Base-by-base conservation (phyloP, 2,113 vertebrate species). In the Trachemys scripta region DNA sequence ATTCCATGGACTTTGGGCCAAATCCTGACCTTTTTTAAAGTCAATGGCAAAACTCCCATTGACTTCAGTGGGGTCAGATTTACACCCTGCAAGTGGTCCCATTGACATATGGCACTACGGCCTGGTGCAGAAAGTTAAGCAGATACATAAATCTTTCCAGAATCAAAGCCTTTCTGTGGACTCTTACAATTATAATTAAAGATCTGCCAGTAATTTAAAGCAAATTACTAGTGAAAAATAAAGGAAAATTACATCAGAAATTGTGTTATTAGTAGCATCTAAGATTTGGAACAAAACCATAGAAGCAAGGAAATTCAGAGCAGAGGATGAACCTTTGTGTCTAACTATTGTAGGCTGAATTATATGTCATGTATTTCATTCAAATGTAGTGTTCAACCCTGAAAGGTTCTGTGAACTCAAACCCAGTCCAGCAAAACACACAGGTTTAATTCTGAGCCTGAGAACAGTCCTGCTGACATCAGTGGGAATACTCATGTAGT, bases 121-220 rank as follows among this genome's bases (percentile, higher is more conserved):
- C 13, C 12, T 82, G 1, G 49, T 65, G 22, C 22, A 20, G 51
- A 38, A 84, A 88, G 5, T 85, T 82, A 53, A 81, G 82, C 9
- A 82, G n/a, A 84, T 42, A 25, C 91, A 27, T 5, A 29, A 0
- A 0, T 45, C 53, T 17, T 19, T 92, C 38, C 54, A 57, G 5
- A 82, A 53, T 72, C 84, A 45, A 84, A 14, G 1, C 51, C 3
- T 80, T 25, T 17, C 80, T 91, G 24, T 80, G 51, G 31, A 83
- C 53, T 62, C 87, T 93, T 93, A 3, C 22, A 87, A 59, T 59
- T 59, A 59, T 29, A n/a, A 85, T 91, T 93, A 76, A 93, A 84
- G 17, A 1, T 78, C 53, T 92, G 1, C 11, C 49, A 24, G 59
- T n/a, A n/a, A n/a, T 92, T 76, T 16, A 88, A 95, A 88, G 87